Percentiles rank a stretch among this genome's conserved stretches.
phyloP scores from a whole-genome alignment of 2,888 invertebrate genomes.

The Phortica okadai region DNA sequence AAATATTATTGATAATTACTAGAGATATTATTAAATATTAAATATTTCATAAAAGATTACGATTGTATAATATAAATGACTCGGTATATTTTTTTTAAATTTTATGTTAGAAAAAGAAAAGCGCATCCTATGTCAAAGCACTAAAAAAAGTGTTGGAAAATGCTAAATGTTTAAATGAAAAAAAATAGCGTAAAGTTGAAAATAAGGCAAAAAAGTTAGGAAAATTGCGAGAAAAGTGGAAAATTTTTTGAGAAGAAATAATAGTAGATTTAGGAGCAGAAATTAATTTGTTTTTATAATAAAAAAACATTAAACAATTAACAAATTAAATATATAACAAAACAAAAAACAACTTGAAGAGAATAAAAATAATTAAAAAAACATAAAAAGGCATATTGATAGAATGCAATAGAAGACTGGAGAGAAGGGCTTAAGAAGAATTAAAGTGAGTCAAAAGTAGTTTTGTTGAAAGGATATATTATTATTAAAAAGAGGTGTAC shows the following conservation, averaged over 20 bases:
- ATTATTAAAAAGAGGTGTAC: conserved; percentile 52
- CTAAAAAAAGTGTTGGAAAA: conserved; percentile 13
- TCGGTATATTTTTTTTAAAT: not conserved
- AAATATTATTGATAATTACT: conserved; percentile 2
- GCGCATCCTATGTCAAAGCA: conserved; percentile 21
- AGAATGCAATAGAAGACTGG: not conserved
- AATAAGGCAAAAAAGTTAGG: not conserved
- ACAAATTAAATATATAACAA: conserved; percentile 11
- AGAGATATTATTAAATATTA: not conserved
- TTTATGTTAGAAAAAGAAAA: conserved; percentile 8
- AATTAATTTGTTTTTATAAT: not conserved
- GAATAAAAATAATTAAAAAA: not conserved
- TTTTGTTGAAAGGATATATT: not conserved
- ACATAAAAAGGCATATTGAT: not conserved
- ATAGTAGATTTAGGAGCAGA: not conserved
- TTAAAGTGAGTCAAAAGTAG: not conserved
- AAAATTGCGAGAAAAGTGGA: not conserved
- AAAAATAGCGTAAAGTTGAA: not conserved
- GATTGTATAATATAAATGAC: not conserved
- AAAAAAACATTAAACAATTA: not conserved
- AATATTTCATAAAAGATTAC: not conserved
- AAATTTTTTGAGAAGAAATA: not conserved
- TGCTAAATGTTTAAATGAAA: not conserved
- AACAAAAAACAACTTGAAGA: not conserved
- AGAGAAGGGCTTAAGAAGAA: not conserved